Conservation (phyloP, 2,888 invertebrate species). For the Coremacera marginata region DNA sequence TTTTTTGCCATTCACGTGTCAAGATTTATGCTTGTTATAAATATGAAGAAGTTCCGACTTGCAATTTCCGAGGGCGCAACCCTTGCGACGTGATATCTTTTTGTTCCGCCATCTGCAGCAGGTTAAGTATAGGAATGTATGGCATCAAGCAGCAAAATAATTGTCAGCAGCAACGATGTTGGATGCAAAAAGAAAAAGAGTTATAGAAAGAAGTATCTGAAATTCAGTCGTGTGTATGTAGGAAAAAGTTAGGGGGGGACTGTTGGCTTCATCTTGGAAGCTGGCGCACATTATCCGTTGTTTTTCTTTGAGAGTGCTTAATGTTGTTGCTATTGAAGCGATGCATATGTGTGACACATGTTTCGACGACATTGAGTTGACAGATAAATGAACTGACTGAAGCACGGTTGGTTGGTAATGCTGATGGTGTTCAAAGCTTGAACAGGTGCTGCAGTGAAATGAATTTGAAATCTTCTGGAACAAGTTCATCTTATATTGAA, state of each 20-base stretch:
- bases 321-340: background rate
- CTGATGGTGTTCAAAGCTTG: background rate
- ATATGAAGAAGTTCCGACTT: conserved; percentile 14
- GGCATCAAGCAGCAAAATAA: conserved; percentile 8
- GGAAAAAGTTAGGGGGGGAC: background rate
- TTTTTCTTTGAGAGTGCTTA: background rate
- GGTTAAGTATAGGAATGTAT: background rate
- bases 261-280: too few species aligned
- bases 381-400: conserved; percentile 3
- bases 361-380: conserved; percentile 20
- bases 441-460: background rate
- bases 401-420: background rate
- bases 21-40: conserved; percentile 30
- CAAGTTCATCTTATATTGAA: background rate
- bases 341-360: background rate
- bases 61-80: background rate
- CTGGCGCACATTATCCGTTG: background rate
- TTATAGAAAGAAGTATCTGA: background rate
- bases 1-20: conserved; percentile 22
- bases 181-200: background rate
- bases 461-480: background rate
- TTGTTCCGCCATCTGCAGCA: background rate
- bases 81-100: background rate
- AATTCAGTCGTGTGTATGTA: background rate
- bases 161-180: background rate